Evolutionary conservation across 1,140 invertebrate species (phyloP), one percentile per base, ranked within the genome.

Genomic region (Battus philenor): DNA sequence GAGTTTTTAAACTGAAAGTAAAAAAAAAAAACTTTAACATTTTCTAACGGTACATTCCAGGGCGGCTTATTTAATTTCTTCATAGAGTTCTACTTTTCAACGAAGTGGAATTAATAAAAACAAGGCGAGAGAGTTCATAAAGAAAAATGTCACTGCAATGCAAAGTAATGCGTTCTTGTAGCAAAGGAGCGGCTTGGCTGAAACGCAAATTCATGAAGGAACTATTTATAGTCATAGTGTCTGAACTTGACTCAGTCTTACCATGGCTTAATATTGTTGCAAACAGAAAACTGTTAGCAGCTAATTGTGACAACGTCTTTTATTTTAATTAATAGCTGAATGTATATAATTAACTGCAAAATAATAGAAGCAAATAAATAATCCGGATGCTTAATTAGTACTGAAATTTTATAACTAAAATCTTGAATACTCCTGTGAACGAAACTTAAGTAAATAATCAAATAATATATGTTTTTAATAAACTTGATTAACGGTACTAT

Each of bases 101-200:
- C 45, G 49, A 65, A 53, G 50, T 52, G 52, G 54, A 73, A 74
- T 76, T 79, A 73, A 74, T 73, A 70, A 75, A 75, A 75, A 70
- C 61, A 64, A 54, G 51, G 48, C 58, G 50, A 50, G 52, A 49
- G 53, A 55, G 60, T 67, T 70, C 67, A 72, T 76, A 75, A 72
- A 73, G 70, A 76, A 79, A 67, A 70, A 70, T 76, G 62, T 75
- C 61, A 70, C 66, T 66, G 70, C 64, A 75, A 55, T 55, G 63
- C 53, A 68, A 66, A 71, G 54, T 68, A 69, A 69, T 64, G 63
- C 62, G 53, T 63, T 61, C 68, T 64, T 68, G 48, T 54, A 63
- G 50, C 53, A 33, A 41, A 27, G 30, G 44, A 53, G 45, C 54
- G 50, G 45, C 48, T 26, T 51, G 47, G 46, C 43, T 24, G 39